Conservation (phyloP, 2,888 invertebrate species). For the Nudaria mundana region DNA sequence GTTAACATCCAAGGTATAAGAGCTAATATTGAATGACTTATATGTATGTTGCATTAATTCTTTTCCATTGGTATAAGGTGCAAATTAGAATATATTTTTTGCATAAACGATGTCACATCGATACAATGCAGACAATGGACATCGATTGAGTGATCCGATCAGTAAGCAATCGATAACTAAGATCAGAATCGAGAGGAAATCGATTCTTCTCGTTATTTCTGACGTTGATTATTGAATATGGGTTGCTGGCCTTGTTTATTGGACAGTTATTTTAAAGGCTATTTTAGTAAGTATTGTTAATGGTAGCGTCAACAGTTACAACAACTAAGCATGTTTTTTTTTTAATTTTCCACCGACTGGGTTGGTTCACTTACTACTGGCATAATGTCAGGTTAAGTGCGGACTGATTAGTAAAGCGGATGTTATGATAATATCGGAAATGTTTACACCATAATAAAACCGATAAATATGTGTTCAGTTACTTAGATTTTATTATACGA, state of each 20-base stretch:
- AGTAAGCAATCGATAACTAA: constrained; percentile 51
- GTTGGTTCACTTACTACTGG: too few relatives aligned
- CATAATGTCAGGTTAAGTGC: too few relatives aligned
- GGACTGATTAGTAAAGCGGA: constrained; percentile 11
- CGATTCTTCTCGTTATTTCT: constrained; percentile 54
- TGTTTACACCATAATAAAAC: constrained; percentile 17
- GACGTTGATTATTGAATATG: constrained; percentile 48
- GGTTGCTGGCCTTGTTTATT: constrained; percentile 7
- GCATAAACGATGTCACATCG: constrained; percentile 46
- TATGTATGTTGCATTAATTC: constrained; percentile 4
- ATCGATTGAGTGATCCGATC: constrained; percentile 65
- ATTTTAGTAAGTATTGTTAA: too few relatives aligned
- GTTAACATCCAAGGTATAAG: constrained; percentile 24
- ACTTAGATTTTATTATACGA: too few relatives aligned
- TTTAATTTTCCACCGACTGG: too few relatives aligned
- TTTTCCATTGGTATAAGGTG: constrained; percentile 29
- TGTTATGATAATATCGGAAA: constrained; percentile 22
- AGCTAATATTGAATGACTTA: constrained; percentile 22
- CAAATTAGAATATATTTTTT: constrained; percentile 30
- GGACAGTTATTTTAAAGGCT: background rate
- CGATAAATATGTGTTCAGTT: too few relatives aligned
- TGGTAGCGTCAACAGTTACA: too few relatives aligned
- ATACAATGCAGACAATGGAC: constrained; percentile 56
- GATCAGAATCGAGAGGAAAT: constrained; percentile 47
- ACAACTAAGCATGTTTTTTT: too few relatives aligned